Evolutionary conservation across 2,113 vertebrate species (phyloP), one percentile per base, ranked within the genome.

Genomic region (Microcebus griseorufus): DNA sequence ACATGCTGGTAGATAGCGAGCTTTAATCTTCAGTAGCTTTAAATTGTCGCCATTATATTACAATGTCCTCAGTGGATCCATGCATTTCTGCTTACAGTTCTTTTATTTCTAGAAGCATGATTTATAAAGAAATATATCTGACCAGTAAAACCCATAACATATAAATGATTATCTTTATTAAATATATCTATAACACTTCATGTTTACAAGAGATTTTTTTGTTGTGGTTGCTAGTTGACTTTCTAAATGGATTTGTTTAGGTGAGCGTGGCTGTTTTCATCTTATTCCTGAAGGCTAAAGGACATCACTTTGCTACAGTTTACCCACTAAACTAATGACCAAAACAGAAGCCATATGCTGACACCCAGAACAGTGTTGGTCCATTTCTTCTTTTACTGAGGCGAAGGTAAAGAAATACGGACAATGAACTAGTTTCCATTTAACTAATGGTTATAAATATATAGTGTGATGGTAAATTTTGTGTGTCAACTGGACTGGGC

Each of bases 1-100:
- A 27, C 27, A 42, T 11, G 14, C 51, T 91, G 82, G 55, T 82
- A 62, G 94, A 75, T 0, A 91, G 37, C 65, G 32, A 86, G 29
- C 32, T 83, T 94, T 89, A 89, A 80, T 83, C 79, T 86, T 83
- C 78, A 80, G 62, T 32, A 20, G 70, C 79, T 95, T 94, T 79
- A 95, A 87, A 39, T 16, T 13, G 27, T 75, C 67, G 37, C 67
- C 65, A 29, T 93, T 83, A 37, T 82, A 69, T 76, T 93, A 62
- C 67, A 73, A 60, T 88, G 23, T 94, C n/a, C 67, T 91, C 82
- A 51, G 29, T 37, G 27, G 42, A 82, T 13, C 20, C 27, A 64
- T 39, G 23, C 27, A 60, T 82, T 70, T 87, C 83, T 91, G 13
- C 29, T 88, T 94, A 60, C 11, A 34, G 25, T 51, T 76, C 39